Evolutionary conservation across 1,140 invertebrate species (phyloP), one percentile per base, ranked within the genome.

Genomic region (Drosophila paulistorum): DNA sequence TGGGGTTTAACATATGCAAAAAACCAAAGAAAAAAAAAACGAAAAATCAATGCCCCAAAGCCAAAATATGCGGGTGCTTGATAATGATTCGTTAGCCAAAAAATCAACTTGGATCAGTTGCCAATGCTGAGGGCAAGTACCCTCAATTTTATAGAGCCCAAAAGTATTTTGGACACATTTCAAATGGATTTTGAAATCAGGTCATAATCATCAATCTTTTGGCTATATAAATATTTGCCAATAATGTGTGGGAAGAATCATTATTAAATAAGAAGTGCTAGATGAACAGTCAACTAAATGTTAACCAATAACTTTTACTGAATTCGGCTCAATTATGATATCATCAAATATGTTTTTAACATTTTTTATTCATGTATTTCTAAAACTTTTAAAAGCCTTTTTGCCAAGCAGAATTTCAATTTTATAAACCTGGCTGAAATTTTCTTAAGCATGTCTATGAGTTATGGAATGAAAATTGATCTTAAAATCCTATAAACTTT

Each of bases 61-160:
- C 66, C n/a, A 68, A 68, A 66, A 73, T 60, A 86, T 86, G 82
- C 83, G 82, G 82, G 82, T 86, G 83, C 68, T 68, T 61, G 61
- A 35, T 68, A 59, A 57, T 33, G 23, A 42, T 30, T 70, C 63
- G 72, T 76, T 73, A 58, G 74, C 75, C 71, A 77, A 74, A 23
- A 42, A 33, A 39, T 9, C 11, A 17, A 76, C 73, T 84, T 80
- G 66, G 68, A 74, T 77, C 54, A 84, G 84, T 70, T 26, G 65
- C 35, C 41, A 71, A 67, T 68, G 59, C 80, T 67, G 42, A 65
- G 51, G 81, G 81, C 72, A 63, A 69, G 30, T 55, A 37, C 13
- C 41, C 20, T 13, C 14, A 30, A 48, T 17, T 48, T 14, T 35
- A 10, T 10, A 26, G 10, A 20, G 48, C 17, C 20, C 6, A 17